Base-by-base conservation (phyloP, 2,797 vertebrate species). In the Hyperoplus lanceolatus region DNA sequence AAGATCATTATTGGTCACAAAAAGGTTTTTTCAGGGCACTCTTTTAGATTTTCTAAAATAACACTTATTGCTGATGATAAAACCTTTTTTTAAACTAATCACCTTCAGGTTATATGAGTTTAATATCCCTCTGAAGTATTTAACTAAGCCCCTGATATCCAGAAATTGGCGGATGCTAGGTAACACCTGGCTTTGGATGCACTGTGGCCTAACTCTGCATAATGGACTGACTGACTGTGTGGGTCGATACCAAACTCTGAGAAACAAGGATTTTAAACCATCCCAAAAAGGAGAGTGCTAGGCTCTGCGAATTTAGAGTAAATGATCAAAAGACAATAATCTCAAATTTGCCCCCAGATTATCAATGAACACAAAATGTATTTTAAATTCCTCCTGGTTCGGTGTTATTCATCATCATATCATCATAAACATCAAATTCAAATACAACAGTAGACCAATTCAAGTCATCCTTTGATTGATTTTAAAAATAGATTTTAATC, bases 401-500 rank as follows among this genome's bases (percentile, higher is more conserved):
- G 39, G 16, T 14, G 1, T 4, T 21, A 38, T 18, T 64, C 21
- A 21, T 21, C 21, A 21, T 21, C 29, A 69, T 57, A 61, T 18
- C 41, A 68, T 49, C 3, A 54, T 15, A 57, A 53, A 72, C 59
- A 43, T 38, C 13, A 63, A 4, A 67, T 54, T 61, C 21, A 15
- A 43, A 29, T 29, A 36, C 39, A 56, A 13, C 49, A 57, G 41
- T 39, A 36, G 41, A 38, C 49, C 43, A 54, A 2, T 39, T 41
- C 2, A 12, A 8, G 36, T 57, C 18, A 16, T 16, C 43, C 29
- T 78, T 58, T 67, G 70, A 65, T 63, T 54, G 15, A 57, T 79
- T 29, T 63, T 71, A 55, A 69, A 67, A 75, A 72, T 51, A 65
- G 45, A 43, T 58, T 29, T 21, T 15, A 58, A 55, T 39, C 51